Evolutionary conservation across 2,113 vertebrate species (phyloP), one percentile per base, ranked within the genome.

Genomic region (Emydocephalus ijimae): DNA sequence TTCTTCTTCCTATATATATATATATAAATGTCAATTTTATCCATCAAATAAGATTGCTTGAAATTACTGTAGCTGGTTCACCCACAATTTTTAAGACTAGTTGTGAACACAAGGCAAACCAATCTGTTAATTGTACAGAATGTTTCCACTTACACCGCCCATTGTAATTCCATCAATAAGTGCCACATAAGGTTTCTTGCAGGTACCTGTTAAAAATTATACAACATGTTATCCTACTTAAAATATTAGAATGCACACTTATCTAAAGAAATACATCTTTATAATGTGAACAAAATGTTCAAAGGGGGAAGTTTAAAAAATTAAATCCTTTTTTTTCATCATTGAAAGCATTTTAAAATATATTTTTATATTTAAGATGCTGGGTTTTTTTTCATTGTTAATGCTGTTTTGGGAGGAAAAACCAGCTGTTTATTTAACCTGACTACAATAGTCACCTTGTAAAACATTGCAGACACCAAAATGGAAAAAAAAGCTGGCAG

Each of bases 161-260:
- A 99, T 99, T 89, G 98, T 99, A 97, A 99, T 98, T 88, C 99
- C 99, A 96, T 99, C 98, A 0, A 99, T 99, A 85, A 99, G 96
- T 39, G 99, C 98, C 69, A 99, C 96, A 92, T 99, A 99, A 0
- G 98, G 98, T 94, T 99, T 99, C 96, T 89, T 97, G 94, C 91
- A 99, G 4, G 96, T 97, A 90, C 96, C 99, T 99, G 94, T 85
- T 93, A 94, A 12, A 96, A 95, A 96, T 0, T 5, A 3, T 34
- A 29, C 0, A 88, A 11, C 23, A 11, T 20, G 93, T 90, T 94
- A 91, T 94, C 24, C 56, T 64, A 48, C 86, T 86, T 91, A 93
- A 87, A 93, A 93, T 26, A 87, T 12, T 45, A 57, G 4, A 61
- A 3, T 64, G 29, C 74, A 85, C 4, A 18, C 48, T 95, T 94